Base-by-base conservation (phyloP, 2,888 invertebrate genomes). In the Taphrorychus bicolor region DNA sequence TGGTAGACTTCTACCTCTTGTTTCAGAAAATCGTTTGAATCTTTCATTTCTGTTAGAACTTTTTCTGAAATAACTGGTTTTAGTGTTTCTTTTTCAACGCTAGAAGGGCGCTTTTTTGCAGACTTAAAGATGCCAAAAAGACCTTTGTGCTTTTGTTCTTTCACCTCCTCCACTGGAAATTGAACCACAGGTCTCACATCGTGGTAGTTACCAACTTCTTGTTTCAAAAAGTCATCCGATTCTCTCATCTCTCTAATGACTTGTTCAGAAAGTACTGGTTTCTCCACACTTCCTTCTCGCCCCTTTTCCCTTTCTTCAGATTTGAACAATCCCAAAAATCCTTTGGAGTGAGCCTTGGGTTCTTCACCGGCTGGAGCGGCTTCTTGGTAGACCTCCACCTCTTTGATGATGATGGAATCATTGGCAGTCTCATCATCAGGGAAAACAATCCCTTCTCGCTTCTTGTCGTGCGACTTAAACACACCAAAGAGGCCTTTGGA, bases 41-140 rank as follows among this genome's bases (percentile, higher is more conserved):
- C 74, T 5, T 75, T 76, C 74, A 79, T 79, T 24, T 75, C 61
- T 71, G 73, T 69, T 16, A 77, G 66, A 7, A 73, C 74, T 40
- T 74, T 70, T 57, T 76, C 72, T 45, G 77, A 76, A 40, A 76
- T 49, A 41, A 76, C 73, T 17, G 75, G 70, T 60, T 75, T 73
- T n/a, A 41, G 14, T 9, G 65, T 66, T 21, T 73, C 71, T 23
- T 71, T 72, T 22, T 73, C 72, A 5, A 59, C 19, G 14, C 48
- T 51, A 9, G 22, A 52, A 24, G 42, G 19, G 21, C 57, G 51
- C 19, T 69, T 57, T 51, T 60, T 69, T 49, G 67, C 42, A 2
- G 60, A 59, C 9, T 66, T 58, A 32, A 67, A 70, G 5, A 63
- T 11, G 23, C 63, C 64, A 22, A 71, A 66, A 1, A 70, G n/a